Base-by-base conservation (phyloP, 2,797 vertebrate genomes). In the Corythornis leucogaster region DNA sequence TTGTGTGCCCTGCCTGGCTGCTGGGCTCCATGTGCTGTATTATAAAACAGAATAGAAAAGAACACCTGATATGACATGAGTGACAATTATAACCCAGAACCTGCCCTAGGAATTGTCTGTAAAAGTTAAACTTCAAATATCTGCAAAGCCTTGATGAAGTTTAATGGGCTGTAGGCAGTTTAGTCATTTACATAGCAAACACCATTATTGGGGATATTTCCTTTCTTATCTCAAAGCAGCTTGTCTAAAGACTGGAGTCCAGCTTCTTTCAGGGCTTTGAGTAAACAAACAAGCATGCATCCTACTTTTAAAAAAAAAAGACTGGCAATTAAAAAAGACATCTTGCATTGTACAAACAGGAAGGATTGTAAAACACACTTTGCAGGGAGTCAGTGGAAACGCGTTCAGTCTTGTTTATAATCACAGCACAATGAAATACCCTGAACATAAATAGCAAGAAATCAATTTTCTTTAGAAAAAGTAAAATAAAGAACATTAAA, bases 401-500 rank as follows among this genome's bases (percentile, higher is more conserved):
- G 53, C 51, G 6, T 91, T 93, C 64, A 53, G 93, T 84, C 83
- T 96, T 63, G 90, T 96, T 97, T 94, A 94, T 96, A 96, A 97
- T 96, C 94, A 94, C 88, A 94, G 93, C 86, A 96, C 92, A 95
- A 87, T 92, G 93, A 96, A 96, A 97, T 84, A 95, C 85, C 40
- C 89, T 15, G 67, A 83, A 93, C 84, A 82, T 96, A 96, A 97
- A 96, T 94, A 93, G 95, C 96, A 96, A 96, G 94, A 94, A 96
- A 97, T 97, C 94, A 95, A 96, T 97, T 97, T 96, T 96, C 90
- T 93, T 96, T 92, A 93, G 89, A 92, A 94, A 96, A 95, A 96
- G 73, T 91, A 94, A 96, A 97, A 97, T 96, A 95, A 95, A 96
- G 95, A 94, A 94, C 94, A 95, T 94, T 96, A 97, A 97, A 96